Conservation (phyloP, 2,113 vertebrate genomes). For the Microcebus griseorufus region DNA sequence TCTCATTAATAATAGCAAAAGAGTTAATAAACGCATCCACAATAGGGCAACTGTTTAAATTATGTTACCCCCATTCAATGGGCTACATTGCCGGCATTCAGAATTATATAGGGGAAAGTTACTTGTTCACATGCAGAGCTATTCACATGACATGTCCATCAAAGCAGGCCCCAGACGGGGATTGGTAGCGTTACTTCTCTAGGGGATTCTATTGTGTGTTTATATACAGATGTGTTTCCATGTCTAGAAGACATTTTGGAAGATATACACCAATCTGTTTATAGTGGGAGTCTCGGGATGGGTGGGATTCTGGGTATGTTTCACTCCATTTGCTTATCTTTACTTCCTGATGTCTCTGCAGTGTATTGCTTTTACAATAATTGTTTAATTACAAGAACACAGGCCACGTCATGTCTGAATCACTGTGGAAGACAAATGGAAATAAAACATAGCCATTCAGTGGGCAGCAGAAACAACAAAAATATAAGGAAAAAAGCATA, state of each 20-base stretch:
- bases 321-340: slow-evolving; percentile 35
- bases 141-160: not conserved
- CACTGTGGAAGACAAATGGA: slow-evolving; percentile 31
- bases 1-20: not conserved
- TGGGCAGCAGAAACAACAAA: not conserved
- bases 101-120: not conserved
- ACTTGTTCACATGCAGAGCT: not conserved
- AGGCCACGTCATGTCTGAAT: not conserved
- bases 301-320: not conserved
- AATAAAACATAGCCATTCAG: not conserved
- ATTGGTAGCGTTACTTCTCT: not conserved
- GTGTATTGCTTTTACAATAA: not conserved
- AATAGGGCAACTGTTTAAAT: not conserved
- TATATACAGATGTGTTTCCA: not conserved
- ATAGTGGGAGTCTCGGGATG: not conserved
- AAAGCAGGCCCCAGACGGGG: not conserved
- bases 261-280: not conserved
- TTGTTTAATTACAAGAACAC: slow-evolving; percentile 20
- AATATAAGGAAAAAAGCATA: not conserved
- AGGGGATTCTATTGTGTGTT: not conserved
- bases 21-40: not conserved
- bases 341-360: slow-evolving; percentile 23
- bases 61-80: not conserved
- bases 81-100: not conserved
- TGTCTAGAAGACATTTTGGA: not conserved